Base-by-base conservation (phyloP, 1,140 invertebrate genomes). In the Zaprionus ghesquierei region DNA sequence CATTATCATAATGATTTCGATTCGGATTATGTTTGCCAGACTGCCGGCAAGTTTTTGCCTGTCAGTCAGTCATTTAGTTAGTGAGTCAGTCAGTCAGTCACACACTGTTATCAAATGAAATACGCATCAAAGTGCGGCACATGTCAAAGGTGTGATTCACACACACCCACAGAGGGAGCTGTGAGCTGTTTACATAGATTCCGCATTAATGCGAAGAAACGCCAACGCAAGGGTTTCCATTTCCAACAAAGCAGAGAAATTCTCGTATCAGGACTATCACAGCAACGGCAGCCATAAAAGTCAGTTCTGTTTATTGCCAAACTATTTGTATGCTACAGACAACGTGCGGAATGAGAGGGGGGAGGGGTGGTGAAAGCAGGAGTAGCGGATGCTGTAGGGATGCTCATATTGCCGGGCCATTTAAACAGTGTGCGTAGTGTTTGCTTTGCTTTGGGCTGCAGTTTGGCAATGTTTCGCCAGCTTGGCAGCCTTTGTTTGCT, bases 1-100 rank as follows among this genome's bases (percentile, higher is more conserved):
- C 75, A 78, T 85, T 80, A 80, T 65, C 74, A 77, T 81, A 85
- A 85, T 75, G 77, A 70, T 73, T 51, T 27, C 53, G 64, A 31
- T 72, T 59, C 38, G n/a, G 38, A 35, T 35, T 35, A 12, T 13
- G 3, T n/a, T 44, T 44, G 18, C 41, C 5, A 46, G 41, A 46
- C 41, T 22, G 9, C 10, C 18, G 41, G 41, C 55, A 51, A 25
- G n/a, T 53, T n/a, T 38, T 58, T 18, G 38, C 22, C 29, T 29
- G 29, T 29, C 64, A 55, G 15, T 63, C 61, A 33, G 35, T 35
- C 70, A 53, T 18, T 54, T 51, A 38, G 53, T 27, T n/a, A 38
- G n/a, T 15, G n/a, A 41, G 22, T 49, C 56, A 33, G 46, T 22
- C 35, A 35, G 27, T 33, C 69, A 64, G 29, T 54, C 68, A n/a